Evolutionary conservation across 2,113 vertebrate genomes (phyloP).

Genomic region (Lophotis ruficrista): DNA sequence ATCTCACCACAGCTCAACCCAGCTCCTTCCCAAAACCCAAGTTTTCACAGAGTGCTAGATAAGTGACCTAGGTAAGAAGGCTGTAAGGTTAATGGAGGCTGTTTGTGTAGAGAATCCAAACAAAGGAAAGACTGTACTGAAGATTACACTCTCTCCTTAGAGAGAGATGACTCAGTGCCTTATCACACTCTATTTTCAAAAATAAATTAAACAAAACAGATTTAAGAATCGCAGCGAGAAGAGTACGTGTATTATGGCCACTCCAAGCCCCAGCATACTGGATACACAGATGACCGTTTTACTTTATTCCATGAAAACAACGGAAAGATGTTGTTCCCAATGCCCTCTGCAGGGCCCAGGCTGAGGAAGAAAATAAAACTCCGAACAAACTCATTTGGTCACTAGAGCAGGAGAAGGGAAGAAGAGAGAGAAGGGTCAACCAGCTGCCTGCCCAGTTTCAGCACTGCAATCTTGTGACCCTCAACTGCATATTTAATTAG

Average conservation of each 20-base stretch:
- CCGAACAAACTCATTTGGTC: conserved; percentile 68
- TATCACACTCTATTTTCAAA: conserved; percentile 37
- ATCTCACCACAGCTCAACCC: not conserved
- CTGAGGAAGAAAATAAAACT: conserved; percentile 43
- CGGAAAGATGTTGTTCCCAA: conserved; percentile 50
- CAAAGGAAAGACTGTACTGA: not conserved
- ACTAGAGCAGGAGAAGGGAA: conserved; percentile 44
- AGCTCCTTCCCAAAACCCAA: not conserved
- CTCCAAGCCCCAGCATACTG: conserved; percentile 43
- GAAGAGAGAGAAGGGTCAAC: conserved; percentile 29
- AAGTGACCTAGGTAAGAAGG: not conserved
- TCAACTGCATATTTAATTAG: conserved; percentile 67
- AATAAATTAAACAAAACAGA: conserved; percentile 62
- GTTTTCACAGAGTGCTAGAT: not conserved
- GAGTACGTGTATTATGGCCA: conserved; percentile 11
- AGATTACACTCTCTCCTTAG: conserved; percentile 7
- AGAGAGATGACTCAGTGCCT: conserved; percentile 44
- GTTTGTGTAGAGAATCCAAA: not conserved
- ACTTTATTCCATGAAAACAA: conserved; percentile 49
- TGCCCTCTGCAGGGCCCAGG: conserved; percentile 27
- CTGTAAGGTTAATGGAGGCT: conserved; percentile 22
- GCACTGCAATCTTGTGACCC: conserved; percentile 66
- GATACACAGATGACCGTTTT: not conserved
- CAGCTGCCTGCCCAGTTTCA: conserved; percentile 65
- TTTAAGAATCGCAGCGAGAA: conserved; percentile 42